Conservation (phyloP, 1,140 invertebrate species). For the Elysia chlorotica region DNA sequence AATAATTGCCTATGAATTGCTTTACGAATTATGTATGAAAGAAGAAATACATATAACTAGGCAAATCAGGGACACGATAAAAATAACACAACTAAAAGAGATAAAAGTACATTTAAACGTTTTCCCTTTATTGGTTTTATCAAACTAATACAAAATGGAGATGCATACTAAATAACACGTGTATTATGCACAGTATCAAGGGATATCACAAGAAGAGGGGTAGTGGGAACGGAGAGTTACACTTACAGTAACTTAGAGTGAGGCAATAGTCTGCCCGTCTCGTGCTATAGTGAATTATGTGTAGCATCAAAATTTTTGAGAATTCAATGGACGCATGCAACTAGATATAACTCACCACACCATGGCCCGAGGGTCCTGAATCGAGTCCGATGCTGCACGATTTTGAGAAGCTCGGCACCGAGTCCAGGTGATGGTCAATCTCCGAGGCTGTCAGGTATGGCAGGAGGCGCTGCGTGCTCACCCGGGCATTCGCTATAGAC, state of each 20-base stretch:
- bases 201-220: no score
- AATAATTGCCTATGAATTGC: no score
- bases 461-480: slow-evolving; percentile 60
- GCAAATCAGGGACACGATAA: background rate
- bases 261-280: no score
- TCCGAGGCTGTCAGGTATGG: slow-evolving; percentile 54
- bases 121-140: background rate
- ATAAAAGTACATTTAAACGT: background rate
- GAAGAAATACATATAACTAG: background rate
- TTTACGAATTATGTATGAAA: no score
- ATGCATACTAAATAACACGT: background rate
- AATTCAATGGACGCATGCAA: no score
- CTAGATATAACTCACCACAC: background rate
- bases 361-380: slow-evolving; percentile 21
- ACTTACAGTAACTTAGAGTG: no score
- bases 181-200: no score
- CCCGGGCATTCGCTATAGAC: slow-evolving; percentile 85
- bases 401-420: slow-evolving; percentile 20
- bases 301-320: no score
- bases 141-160: background rate
- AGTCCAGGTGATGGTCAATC: slow-evolving; percentile 61
- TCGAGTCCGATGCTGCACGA: slow-evolving; percentile 32
- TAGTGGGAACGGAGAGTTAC: no score
- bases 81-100: background rate
- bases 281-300: no score